A percentile compares a stretch with the other conserved stretches of the same genome.
phyloP scores from a whole-genome alignment of 2,888 invertebrate species.

The Caenorhabditis plicata region DNA sequence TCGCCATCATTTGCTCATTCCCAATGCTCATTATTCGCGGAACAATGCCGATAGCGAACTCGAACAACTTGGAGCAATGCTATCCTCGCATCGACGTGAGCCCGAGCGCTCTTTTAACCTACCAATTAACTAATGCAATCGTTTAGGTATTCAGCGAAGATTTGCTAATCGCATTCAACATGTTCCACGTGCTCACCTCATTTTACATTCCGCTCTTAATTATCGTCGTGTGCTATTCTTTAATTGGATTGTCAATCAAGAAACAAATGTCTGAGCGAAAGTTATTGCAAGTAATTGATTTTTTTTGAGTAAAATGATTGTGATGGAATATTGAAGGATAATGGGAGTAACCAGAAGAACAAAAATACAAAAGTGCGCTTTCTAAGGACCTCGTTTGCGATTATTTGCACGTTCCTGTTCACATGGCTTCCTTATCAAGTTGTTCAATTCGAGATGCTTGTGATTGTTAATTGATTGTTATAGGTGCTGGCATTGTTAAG shows the following conservation, averaged over 20 bases:
- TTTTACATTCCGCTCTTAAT: slow-evolving; percentile 58
- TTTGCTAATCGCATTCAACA: slow-evolving; percentile 43
- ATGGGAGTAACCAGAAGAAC: slow-evolving; percentile 27
- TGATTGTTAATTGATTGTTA: no score
- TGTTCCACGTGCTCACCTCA: slow-evolving; percentile 55
- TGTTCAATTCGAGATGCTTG: no score
- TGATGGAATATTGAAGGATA: slow-evolving; percentile 21
- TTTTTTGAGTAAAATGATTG: not conserved
- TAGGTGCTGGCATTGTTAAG: slow-evolving; percentile 54
- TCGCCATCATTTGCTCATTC: slow-evolving; percentile 46
- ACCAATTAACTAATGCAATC: not conserved
- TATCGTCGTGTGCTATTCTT: slow-evolving; percentile 49
- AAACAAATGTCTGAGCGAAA: slow-evolving; percentile 45
- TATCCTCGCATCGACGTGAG: slow-evolving; percentile 43
- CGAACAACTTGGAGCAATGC: slow-evolving; percentile 44
- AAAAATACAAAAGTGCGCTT: slow-evolving; percentile 49
- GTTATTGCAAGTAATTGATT: slow-evolving; percentile 20
- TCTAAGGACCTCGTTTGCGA: slow-evolving; percentile 51
- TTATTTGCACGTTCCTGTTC: slow-evolving; percentile 54
- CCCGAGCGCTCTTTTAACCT: not conserved
- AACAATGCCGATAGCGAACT: slow-evolving; percentile 32
- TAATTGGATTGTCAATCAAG: slow-evolving; percentile 48
- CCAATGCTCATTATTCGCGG: slow-evolving; percentile 50
- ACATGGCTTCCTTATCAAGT: slow-evolving; percentile 58
- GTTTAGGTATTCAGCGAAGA: slow-evolving; percentile 35